Base-by-base conservation (phyloP, 2,888 invertebrate species). In the Hipparchia sbordonii region DNA sequence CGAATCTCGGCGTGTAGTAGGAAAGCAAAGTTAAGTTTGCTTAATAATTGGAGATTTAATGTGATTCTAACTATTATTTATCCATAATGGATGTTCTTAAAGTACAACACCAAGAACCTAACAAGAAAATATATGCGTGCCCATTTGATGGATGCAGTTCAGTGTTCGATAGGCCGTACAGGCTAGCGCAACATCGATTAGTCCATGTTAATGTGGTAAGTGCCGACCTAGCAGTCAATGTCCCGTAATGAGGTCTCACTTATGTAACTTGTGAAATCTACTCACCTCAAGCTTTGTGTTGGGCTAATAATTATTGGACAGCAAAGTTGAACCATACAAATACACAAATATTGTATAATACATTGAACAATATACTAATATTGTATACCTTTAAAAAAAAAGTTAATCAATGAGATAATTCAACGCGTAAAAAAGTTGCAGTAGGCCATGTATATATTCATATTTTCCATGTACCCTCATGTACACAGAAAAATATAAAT, bases 181-280 rank as follows among this genome's bases (percentile, higher is more conserved):
- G 94, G 78, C 85, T 96, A 71, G 89, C 92, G 57, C 94, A 95
- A 67, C 96, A 96, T 81, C 84, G 94, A 73, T 89, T 92, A 74
- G 85, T 89, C 54, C 96, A 96, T 78, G 90, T 90, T 1, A 95
- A 95, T 80, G 87, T 95, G 76, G 96, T 96, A 92, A 88, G 91
- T 84, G 33, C 39, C 33, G 57, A 70, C 48, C 59, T 45, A 57
- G 63, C 68, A 68, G 68, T 68, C 68, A 60, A 68, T 60, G 68
- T 60, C 60, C 60, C 12, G 8, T 52, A 68, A 68, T 68, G 33
- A 13, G 33, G 60, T 61, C 67, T 68, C 51, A 33, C 67, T 68
- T 68, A 68, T 68, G 59, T 68, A 68, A 68, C 48, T 33, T 33
- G 59, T 59, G 59, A 59, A 60, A 68, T 59, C 48, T 48, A 45